Evolutionary conservation across 2,113 vertebrate species (phyloP).

Genomic region (Chiloscyllium plagiosum): DNA sequence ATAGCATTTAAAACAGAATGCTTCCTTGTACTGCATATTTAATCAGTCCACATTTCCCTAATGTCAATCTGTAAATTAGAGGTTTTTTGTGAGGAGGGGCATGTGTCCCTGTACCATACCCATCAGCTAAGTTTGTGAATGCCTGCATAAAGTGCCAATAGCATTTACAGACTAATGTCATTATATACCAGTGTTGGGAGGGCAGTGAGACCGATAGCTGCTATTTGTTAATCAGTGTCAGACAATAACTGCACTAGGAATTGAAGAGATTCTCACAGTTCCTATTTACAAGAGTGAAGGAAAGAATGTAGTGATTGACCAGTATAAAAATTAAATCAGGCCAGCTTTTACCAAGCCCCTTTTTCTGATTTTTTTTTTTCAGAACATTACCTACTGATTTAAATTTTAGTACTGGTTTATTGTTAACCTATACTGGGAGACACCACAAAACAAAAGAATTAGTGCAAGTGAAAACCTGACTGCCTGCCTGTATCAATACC

Average conservation of each 20-base stretch:
- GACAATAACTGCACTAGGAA: constrained; percentile 81
- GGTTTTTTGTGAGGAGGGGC: constrained; percentile 54
- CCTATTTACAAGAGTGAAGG: constrained; percentile 63
- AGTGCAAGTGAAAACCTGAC: neutral
- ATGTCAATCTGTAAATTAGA: constrained; percentile 12
- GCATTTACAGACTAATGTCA: constrained; percentile 42
- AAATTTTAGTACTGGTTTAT: neutral
- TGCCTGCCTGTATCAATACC: neutral
- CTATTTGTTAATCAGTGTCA: constrained; percentile 77
- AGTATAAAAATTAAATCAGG: constrained; percentile 50
- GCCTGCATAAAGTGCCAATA: constrained; percentile 56
- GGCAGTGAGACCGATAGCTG: constrained; percentile 60
- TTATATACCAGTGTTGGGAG: constrained; percentile 57
- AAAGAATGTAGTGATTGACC: constrained; percentile 46
- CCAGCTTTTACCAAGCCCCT: constrained; percentile 54
- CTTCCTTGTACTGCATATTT: constrained; percentile 35
- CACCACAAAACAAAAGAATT: neutral
- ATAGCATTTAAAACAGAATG: constrained; percentile 23
- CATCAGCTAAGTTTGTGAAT: constrained; percentile 50
- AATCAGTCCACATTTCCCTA: neutral
- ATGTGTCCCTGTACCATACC: constrained; percentile 45
- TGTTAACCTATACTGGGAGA: neutral
- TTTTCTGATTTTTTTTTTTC: constrained; percentile 51
- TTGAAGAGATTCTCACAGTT: constrained; percentile 69
- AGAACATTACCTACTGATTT: constrained; percentile 34